Evolutionary conservation across 2,888 invertebrate genomes (phyloP).

Genomic region (Leistus spinibarbis): DNA sequence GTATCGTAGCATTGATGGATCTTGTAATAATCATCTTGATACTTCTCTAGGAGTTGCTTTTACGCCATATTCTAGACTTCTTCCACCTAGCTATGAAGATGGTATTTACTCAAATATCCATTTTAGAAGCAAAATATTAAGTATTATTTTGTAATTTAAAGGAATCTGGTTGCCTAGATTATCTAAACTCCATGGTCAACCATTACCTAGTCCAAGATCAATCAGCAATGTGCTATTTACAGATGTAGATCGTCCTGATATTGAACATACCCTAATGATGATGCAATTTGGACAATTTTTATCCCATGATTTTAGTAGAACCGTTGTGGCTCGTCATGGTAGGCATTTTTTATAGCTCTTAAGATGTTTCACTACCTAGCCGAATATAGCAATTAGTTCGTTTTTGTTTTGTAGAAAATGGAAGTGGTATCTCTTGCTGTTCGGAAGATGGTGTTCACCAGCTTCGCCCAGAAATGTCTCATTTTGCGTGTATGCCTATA

Average conservation of each 20-base stretch:
- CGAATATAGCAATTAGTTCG: background rate
- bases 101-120: constrained; percentile 56
- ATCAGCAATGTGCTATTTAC: constrained; percentile 69
- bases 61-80: constrained; percentile 68
- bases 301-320: constrained; percentile 75
- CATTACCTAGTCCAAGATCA: constrained; percentile 69
- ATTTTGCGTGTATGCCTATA: constrained; percentile 74
- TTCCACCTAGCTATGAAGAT: constrained; percentile 71
- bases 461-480: constrained; percentile 62
- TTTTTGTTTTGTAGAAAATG: constrained; percentile 61
- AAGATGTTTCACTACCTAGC: too few relatives aligned
- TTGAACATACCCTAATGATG: constrained; percentile 68
- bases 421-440: constrained; percentile 77
- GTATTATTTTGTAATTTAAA: constrained; percentile 51
- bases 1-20: constrained; percentile 78
- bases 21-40: constrained; percentile 77
- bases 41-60: constrained; percentile 75
- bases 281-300: constrained; percentile 85
- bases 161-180: constrained; percentile 65
- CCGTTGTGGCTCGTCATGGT: constrained; percentile 73
- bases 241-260: constrained; percentile 66
- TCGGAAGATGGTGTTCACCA: constrained; percentile 62
- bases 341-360: constrained; percentile 46
- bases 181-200: constrained; percentile 61
- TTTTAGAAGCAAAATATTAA: background rate